Conservation (phyloP, 2,888 invertebrate species). For the Aleiodes alternator region DNA sequence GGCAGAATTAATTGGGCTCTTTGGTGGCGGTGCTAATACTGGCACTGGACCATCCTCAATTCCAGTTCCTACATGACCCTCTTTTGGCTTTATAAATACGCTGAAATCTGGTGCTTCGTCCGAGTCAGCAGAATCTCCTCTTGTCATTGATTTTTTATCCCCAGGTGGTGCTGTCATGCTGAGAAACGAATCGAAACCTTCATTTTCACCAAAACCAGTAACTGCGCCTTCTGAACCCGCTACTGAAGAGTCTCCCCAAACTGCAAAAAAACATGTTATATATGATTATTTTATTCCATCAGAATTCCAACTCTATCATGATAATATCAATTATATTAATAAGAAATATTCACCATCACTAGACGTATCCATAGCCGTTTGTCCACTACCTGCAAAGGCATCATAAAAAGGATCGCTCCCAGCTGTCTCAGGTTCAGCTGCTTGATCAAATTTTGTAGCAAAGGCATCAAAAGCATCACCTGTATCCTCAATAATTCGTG, state of each 20-base stretch:
- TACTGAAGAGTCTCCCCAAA: constrained; percentile 74
- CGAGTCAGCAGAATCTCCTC: constrained; percentile 85
- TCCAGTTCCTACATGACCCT: constrained; percentile 66
- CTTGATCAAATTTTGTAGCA: constrained; percentile 90
- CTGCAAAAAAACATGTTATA: constrained; percentile 58
- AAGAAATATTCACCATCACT: constrained; percentile 67
- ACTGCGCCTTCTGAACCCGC: constrained; percentile 66
- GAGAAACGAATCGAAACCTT: constrained; percentile 88
- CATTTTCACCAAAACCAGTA: constrained; percentile 81
- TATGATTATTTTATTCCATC: not conserved
- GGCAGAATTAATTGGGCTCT: constrained; percentile 76
- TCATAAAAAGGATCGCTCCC: constrained; percentile 77
- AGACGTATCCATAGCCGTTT: constrained; percentile 74
- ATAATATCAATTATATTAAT: not conserved
- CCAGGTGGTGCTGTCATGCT: constrained; percentile 87
- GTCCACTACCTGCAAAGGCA: constrained; percentile 76
- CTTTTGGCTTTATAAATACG: constrained; percentile 85
- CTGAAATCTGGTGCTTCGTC: constrained; percentile 87
- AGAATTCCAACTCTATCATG: too few relatives aligned
- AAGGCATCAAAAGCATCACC: constrained; percentile 91
- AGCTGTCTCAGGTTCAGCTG: constrained; percentile 76
- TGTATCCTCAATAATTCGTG: constrained; percentile 63
- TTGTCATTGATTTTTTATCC: constrained; percentile 80
- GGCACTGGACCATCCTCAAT: constrained; percentile 79
- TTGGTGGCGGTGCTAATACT: constrained; percentile 85